phyloP scores from a whole-genome alignment of 2,888 invertebrate genomes.

The Aproaerema taeniolella region DNA sequence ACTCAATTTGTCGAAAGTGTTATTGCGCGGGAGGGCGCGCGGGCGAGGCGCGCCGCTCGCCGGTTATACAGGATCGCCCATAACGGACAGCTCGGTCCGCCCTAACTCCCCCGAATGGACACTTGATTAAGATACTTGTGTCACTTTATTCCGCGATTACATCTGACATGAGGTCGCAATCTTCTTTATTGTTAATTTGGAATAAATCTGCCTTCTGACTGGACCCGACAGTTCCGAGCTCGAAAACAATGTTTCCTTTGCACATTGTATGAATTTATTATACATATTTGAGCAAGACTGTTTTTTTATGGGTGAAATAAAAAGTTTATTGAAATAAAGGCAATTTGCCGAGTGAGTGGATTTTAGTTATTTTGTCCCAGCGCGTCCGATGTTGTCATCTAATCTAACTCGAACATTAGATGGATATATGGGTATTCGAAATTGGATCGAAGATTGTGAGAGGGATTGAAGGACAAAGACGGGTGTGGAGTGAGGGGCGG shows the following conservation, averaged over 20 bases:
- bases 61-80: constrained; percentile 59
- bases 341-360: too few species aligned
- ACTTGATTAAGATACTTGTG: constrained; percentile 73
- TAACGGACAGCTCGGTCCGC: constrained; percentile 56
- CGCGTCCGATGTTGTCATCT: constrained; percentile 36
- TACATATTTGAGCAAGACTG: too few species aligned
- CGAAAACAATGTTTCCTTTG: neutral
- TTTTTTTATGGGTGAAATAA: too few species aligned
- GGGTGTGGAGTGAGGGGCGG: constrained; percentile 23
- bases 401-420: constrained; percentile 61
- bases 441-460: constrained; percentile 73
- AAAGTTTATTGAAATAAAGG: too few species aligned
- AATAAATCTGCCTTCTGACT: constrained; percentile 45
- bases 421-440: constrained; percentile 66
- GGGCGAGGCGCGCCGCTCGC: constrained; percentile 16
- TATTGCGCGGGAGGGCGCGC: constrained; percentile 49
- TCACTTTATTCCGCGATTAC: constrained; percentile 71
- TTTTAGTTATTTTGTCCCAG: too few species aligned
- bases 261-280: neutral
- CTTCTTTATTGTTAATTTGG: constrained; percentile 59
- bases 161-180: constrained; percentile 58
- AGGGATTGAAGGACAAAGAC: constrained; percentile 72
- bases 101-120: constrained; percentile 64
- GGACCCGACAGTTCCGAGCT: constrained; percentile 16
- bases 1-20: constrained; percentile 72